Conservation (phyloP, 2,113 vertebrate species). For the Stigmatopora nigra region DNA sequence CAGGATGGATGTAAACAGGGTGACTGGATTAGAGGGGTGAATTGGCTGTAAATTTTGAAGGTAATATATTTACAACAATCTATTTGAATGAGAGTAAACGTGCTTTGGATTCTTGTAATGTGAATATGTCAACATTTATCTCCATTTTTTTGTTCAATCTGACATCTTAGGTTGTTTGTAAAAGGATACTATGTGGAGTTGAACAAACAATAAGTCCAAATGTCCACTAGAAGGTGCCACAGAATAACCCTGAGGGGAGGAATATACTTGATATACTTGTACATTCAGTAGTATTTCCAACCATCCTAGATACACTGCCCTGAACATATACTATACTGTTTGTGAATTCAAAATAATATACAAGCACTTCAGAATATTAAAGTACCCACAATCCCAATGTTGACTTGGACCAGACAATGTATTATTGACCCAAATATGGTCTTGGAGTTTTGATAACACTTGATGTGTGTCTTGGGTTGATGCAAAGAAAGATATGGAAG, state of each 20-base stretch:
- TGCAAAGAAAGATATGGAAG: slow-evolving; percentile 5
- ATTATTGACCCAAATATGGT: not conserved
- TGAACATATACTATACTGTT: too few relatives aligned
- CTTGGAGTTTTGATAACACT: not conserved
- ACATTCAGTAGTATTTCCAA: not conserved
- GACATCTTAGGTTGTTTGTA: not conserved
- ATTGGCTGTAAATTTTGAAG: too few relatives aligned
- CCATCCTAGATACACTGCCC: not conserved
- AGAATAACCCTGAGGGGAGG: not conserved
- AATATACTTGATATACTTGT: not conserved
- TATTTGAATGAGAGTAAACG: too few relatives aligned
- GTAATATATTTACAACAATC: too few relatives aligned
- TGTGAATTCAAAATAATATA: too few relatives aligned
- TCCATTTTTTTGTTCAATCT: too few relatives aligned
- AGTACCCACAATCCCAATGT: not conserved
- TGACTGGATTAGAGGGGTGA: too few relatives aligned
- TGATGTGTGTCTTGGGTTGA: slow-evolving; percentile 3
- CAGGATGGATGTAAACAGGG: too few relatives aligned
- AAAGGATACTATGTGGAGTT: not conserved
- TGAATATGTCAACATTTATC: too few relatives aligned
- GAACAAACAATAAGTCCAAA: not conserved
- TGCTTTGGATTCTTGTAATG: too few relatives aligned
- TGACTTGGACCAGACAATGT: slow-evolving; percentile 10
- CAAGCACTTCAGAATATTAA: too few relatives aligned
- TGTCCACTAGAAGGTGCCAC: slow-evolving; percentile 43